Conservation (phyloP, 2,888 invertebrate genomes). For the Steinernema carpocapsae region DNA sequence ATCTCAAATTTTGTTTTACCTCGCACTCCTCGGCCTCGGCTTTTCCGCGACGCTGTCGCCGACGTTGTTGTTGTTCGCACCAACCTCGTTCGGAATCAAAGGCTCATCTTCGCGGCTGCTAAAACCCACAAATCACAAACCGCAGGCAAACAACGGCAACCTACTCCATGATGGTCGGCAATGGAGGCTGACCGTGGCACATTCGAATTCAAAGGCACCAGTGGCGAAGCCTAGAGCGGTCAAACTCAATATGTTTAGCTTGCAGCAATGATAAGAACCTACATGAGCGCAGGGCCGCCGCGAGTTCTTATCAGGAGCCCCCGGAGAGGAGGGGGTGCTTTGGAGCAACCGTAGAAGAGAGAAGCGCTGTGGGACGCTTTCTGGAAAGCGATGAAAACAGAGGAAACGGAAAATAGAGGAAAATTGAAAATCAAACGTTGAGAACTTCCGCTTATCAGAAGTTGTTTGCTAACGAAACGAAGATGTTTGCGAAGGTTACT, state of each 20-base stretch:
- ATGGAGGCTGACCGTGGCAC: slow-evolving; percentile 6
- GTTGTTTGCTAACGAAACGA: too few relatives aligned
- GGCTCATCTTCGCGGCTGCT: slow-evolving; percentile 23
- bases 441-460: too few relatives aligned
- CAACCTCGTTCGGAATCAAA: neutral
- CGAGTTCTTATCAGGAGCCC: slow-evolving; percentile 1
- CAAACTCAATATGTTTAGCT: neutral
- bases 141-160: neutral
- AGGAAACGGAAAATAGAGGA: neutral
- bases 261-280: neutral
- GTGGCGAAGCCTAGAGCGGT: neutral
- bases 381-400: neutral
- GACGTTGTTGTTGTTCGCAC: neutral
- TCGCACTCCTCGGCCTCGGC: neutral
- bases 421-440: neutral
- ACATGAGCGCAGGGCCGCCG: neutral
- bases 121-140: neutral
- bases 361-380: neutral
- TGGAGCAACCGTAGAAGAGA: neutral
- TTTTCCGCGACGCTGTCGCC: neutral
- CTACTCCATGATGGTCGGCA: slow-evolving; percentile 23
- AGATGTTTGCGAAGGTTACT: too few relatives aligned
- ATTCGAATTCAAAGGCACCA: neutral
- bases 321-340: neutral
- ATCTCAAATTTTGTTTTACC: neutral